Percentiles rank a stretch among this genome's conserved stretches.
Evolutionary conservation across 1,140 invertebrate genomes (phyloP).

Genomic region (Lucilia cuprina): DNA sequence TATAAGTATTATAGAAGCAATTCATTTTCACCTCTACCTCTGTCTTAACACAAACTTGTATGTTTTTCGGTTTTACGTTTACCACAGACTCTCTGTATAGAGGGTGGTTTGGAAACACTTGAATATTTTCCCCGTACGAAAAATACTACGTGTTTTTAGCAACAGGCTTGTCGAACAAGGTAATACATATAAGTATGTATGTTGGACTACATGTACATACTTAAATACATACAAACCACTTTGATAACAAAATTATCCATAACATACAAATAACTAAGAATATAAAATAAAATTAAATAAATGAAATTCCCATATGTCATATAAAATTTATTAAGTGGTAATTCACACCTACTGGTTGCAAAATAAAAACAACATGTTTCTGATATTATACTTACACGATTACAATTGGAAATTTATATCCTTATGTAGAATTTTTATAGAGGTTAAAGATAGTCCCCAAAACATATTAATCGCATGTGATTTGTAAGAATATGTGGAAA

Average conservation of each 20-base stretch:
- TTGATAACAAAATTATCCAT: neutral
- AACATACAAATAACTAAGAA: neutral
- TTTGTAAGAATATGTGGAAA: no score
- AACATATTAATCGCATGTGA: no score
- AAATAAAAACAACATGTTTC: neutral
- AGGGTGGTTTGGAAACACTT: neutral
- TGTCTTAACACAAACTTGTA: neutral
- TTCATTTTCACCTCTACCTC: no score
- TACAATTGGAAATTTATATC: neutral
- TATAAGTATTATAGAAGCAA: no score
- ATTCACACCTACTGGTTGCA: conserved; percentile 31
- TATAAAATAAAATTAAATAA: neutral
- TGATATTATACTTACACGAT: neutral
- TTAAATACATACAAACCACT: neutral
- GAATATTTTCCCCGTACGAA: neutral
- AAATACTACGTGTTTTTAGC: neutral
- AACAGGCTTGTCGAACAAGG: neutral
- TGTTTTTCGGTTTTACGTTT: neutral
- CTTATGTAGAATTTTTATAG: neutral
- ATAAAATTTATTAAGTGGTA: conserved; percentile 40
- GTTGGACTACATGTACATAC: no score
- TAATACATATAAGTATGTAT: neutral
- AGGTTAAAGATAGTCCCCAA: neutral
- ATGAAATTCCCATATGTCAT: conserved; percentile 37
- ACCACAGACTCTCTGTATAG: neutral